Conservation (phyloP, 2,797 vertebrate species). For the Trematomus bernacchii region DNA sequence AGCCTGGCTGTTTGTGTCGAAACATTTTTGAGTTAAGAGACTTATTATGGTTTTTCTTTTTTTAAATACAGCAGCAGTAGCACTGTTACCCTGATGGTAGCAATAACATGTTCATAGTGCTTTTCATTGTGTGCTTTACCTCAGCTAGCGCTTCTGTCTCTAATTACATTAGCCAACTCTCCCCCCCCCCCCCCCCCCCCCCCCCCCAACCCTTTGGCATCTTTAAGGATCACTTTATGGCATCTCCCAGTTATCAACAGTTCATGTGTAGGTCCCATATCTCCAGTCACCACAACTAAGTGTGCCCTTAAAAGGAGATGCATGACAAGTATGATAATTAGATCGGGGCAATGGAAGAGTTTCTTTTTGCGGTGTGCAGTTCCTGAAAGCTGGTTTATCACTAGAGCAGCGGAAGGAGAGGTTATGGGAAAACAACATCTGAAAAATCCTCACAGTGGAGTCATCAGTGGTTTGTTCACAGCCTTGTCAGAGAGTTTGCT, state of each 20-base stretch:
- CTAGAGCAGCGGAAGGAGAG: conserved; percentile 17
- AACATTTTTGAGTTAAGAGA: background rate
- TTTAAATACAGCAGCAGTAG: background rate
- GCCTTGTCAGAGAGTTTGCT: background rate
- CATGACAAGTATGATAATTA: conserved; percentile 75
- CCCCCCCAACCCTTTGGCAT: conserved; percentile 3
- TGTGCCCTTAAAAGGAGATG: conserved; percentile 80
- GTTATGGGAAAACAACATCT: conserved; percentile 31
- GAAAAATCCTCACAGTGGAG: conserved; percentile 15
- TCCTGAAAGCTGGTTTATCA: conserved; percentile 45
- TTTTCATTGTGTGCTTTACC: conserved; percentile 28
- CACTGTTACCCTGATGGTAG: conserved; percentile 23
- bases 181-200: background rate
- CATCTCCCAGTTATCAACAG: conserved; percentile 46
- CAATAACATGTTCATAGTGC: conserved; percentile 34
- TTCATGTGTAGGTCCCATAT: conserved; percentile 39
- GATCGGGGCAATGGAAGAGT: conserved; percentile 47
- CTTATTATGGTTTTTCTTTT: conserved; percentile 10
- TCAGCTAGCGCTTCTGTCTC: conserved; percentile 31
- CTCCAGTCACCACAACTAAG: conserved; percentile 53
- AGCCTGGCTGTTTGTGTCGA: background rate
- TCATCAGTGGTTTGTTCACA: conserved; percentile 23
- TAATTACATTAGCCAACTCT: conserved; percentile 41
- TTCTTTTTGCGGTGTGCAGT: conserved; percentile 41
- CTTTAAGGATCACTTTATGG: conserved; percentile 47